Conservation (phyloP, 2,797 vertebrate genomes). For the Melanotaenia trifasciata region DNA sequence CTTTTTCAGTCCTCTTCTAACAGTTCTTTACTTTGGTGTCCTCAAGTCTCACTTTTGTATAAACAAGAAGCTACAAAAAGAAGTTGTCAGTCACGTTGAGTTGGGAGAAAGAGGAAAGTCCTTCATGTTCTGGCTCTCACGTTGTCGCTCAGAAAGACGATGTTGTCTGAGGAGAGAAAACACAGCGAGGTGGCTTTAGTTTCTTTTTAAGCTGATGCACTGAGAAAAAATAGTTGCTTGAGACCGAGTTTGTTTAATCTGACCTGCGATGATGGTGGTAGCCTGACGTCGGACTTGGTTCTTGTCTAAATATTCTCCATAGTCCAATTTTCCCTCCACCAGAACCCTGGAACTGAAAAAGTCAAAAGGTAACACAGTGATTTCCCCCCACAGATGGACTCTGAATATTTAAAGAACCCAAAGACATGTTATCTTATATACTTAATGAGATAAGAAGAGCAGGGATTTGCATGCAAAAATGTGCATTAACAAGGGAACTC, state of each 20-base stretch:
- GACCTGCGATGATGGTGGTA: slow-evolving; percentile 97
- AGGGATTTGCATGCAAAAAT: too few relatives aligned
- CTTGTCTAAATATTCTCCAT: slow-evolving; percentile 96
- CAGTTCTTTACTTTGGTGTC: slow-evolving; percentile 11
- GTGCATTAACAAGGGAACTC: too few relatives aligned
- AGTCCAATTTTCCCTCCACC: slow-evolving; percentile 96
- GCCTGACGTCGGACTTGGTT: slow-evolving; percentile 94
- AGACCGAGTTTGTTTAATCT: slow-evolving; percentile 26
- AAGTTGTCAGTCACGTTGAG: slow-evolving; percentile 12
- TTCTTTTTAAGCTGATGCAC: rapidly evolving
- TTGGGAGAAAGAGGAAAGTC: not conserved
- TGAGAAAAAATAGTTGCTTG: not conserved
- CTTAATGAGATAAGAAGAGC: too few relatives aligned
- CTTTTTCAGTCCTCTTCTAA: slow-evolving; percentile 8
- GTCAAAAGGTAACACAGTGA: not conserved
- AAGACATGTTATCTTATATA: not conserved
- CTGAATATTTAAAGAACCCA: not conserved
- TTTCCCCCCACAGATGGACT: not conserved
- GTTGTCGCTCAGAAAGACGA: slow-evolving; percentile 93
- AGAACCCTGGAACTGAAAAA: slow-evolving; percentile 86
- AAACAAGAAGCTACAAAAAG: slow-evolving; percentile 45
- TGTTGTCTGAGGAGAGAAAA: slow-evolving; percentile 87
- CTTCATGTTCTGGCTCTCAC: slow-evolving; percentile 84
- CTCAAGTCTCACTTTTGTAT: slow-evolving; percentile 23
- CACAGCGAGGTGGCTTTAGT: not conserved